Evolutionary conservation across 2,113 vertebrate genomes (phyloP).

Genomic region (Cercopithecus mona): DNA sequence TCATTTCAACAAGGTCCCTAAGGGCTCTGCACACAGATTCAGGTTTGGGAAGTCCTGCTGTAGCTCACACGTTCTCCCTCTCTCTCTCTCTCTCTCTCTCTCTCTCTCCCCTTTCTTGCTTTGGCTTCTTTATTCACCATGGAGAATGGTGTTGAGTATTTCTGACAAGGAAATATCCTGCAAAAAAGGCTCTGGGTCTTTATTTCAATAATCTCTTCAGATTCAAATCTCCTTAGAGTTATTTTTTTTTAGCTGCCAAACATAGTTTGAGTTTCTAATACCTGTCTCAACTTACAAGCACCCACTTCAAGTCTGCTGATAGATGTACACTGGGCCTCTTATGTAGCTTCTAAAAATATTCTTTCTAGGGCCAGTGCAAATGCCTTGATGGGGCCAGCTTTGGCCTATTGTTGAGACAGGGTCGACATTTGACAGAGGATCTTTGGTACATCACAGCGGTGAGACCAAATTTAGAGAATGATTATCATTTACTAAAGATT

Average conservation of each 20-base stretch:
- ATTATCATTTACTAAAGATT: conserved; percentile 61
- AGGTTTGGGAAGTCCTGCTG: not conserved
- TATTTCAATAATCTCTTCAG: conserved; percentile 50
- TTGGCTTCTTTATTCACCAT: conserved; percentile 11
- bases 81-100: not conserved
- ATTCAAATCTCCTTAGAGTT: not conserved
- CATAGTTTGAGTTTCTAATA: conserved; percentile 40
- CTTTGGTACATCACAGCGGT: not conserved
- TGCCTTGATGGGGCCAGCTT: not conserved
- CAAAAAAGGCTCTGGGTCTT: not conserved
- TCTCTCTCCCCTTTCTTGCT: not conserved
- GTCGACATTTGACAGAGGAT: not conserved
- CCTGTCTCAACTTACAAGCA: conserved; percentile 38
- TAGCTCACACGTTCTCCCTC: not conserved
- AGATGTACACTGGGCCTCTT: not conserved
- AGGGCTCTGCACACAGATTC: not conserved
- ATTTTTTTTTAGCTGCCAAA: conserved; percentile 36
- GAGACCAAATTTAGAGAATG: conserved; percentile 57
- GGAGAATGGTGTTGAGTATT: not conserved
- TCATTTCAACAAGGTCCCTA: not conserved
- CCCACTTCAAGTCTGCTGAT: conserved; percentile 58
- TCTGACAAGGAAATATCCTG: conserved; percentile 34
- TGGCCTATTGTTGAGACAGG: not conserved
- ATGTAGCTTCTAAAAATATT: conserved; percentile 55
- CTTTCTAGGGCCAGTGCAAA: not conserved